Base-by-base conservation (phyloP, 2,113 vertebrate genomes). In the Platichthys flesus region DNA sequence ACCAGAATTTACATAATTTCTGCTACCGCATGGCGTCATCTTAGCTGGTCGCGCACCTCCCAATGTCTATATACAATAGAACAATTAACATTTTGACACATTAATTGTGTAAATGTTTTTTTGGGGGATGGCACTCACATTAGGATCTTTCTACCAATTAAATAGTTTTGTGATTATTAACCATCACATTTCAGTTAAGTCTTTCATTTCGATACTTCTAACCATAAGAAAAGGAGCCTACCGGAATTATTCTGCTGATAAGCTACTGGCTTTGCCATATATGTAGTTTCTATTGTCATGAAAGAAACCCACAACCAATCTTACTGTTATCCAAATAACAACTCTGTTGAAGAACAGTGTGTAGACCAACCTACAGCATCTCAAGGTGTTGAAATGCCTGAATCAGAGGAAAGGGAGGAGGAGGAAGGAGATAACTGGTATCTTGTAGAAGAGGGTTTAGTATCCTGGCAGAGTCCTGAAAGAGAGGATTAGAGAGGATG, bases 401-500 rank as follows among this genome's bases (percentile, higher is more conserved):
- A 42, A 16, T 67, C 35, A 67, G 37, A 72, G 56, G 51, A 57
- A 63, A 42, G 31, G 45, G 63, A 26, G 37, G 42, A 23, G 56
- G 73, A 57, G 47, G 51, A 28, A 59, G 52, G 58, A 49, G 56
- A 59, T 26, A 26, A 52, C 52, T 54, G 45, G 66, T 51, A 56
- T 63, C n/a, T 75, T 16, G 10, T 71, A 14, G 55, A 52, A 40
- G 28, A 76, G 52, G 73, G 47, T 56, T 81, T 86, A 82, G 77
- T 71, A 9, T 57, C 45, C 23, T 70, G 79, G 74, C 73, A 64
- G 71, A 59, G 71, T 72, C 73, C 74, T 82, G 67, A 87, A 84
- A 83, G 85, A 58, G 40, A 16, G 86, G 89, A 90, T 92, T 90
- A 91, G 61, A 82, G 58, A 15, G 70, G 82, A 79, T 79, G 84